phyloP scores from a whole-genome alignment of 2,888 invertebrate species.

The Drosophila recens region DNA sequence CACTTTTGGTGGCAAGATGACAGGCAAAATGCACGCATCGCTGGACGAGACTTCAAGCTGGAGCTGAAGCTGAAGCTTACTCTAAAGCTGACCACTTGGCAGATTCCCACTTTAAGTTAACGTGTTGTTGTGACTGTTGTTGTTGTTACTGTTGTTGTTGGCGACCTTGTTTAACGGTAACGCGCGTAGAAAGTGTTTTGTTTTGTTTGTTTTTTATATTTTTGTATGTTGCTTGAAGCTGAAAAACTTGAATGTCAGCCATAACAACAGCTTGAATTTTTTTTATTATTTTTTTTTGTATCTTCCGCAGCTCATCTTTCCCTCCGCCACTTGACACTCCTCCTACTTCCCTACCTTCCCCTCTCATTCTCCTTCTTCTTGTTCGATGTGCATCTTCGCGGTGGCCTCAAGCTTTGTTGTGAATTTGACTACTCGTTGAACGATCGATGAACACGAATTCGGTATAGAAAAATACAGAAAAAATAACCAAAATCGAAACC shows the following conservation, averaged over 20 bases:
- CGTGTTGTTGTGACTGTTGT: constrained; percentile 27
- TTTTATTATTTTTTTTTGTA: background rate
- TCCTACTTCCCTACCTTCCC: background rate
- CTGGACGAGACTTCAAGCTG: constrained; percentile 35
- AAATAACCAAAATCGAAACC: background rate
- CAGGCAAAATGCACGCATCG: constrained; percentile 76
- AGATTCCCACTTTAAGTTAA: constrained; percentile 43
- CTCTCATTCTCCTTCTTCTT: background rate
- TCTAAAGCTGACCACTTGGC: constrained; percentile 24
- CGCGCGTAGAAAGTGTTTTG: constrained; percentile 80
- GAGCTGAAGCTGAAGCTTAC: constrained; percentile 27
- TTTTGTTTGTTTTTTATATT: constrained; percentile 39
- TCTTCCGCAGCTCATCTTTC: background rate
- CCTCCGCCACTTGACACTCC: background rate
- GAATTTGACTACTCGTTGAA: constrained; percentile 49
- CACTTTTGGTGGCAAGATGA: constrained; percentile 42
- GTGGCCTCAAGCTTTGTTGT: constrained; percentile 17
- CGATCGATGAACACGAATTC: constrained; percentile 56
- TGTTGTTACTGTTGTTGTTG: constrained; percentile 49
- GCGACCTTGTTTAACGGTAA: constrained; percentile 81
- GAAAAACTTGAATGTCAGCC: constrained; percentile 71
- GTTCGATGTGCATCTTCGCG: constrained; percentile 15
- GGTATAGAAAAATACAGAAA: constrained; percentile 24
- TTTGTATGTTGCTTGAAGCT: constrained; percentile 51
- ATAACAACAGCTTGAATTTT: constrained; percentile 33